Conservation (phyloP, 1,140 invertebrate genomes). For the Platyscapa corneri region DNA sequence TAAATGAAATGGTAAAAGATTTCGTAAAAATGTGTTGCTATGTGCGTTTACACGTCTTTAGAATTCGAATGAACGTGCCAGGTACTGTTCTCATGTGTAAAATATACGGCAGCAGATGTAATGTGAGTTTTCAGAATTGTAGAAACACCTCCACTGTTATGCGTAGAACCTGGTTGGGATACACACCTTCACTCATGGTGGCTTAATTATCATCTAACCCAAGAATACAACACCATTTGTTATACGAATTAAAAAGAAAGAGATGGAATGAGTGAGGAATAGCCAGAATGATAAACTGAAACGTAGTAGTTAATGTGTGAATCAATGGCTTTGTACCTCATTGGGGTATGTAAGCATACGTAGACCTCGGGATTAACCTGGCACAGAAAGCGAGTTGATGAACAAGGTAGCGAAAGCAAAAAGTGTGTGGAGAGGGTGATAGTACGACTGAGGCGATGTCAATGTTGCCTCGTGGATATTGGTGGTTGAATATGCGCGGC, state of each 20-base stretch:
- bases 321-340: conserved; percentile 68
- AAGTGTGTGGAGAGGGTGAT: neutral
- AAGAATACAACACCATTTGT: neutral
- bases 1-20: neutral
- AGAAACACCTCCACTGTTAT: neutral
- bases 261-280: conserved; percentile 44
- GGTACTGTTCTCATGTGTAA: neutral
- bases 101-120: neutral
- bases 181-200: neutral
- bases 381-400: conserved; percentile 53
- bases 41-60: neutral
- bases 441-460: neutral
- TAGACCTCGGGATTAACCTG: conserved; percentile 55
- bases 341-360: neutral
- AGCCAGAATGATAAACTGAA: neutral
- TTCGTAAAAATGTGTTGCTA: neutral
- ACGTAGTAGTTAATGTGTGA: conserved; percentile 52
- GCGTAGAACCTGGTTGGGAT: neutral
- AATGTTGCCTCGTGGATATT: neutral
- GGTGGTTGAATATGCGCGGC: conserved; percentile 53
- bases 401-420: conserved; percentile 37
- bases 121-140: neutral
- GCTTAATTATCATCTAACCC: neutral
- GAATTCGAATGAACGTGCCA: neutral
- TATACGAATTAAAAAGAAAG: neutral